Evolutionary conservation across 2,113 vertebrate species (phyloP), one percentile per base, ranked within the genome.

Genomic region (Thomomys bottae): DNA sequence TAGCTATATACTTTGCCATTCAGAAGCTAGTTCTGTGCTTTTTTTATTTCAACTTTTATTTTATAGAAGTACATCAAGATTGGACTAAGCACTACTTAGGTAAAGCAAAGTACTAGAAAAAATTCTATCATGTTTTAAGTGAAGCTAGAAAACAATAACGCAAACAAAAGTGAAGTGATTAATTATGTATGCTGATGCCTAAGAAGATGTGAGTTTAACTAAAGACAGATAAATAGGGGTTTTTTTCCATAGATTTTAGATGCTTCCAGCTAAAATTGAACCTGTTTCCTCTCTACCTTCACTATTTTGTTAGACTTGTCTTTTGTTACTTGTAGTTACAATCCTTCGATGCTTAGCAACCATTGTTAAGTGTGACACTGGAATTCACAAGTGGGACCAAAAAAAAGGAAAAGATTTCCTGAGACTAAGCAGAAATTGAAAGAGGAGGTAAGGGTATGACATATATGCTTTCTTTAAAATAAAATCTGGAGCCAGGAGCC

Each of bases 181-280:
- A 92, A n/a, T 86, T 90, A 64, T 67, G 54, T 88, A 73, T 90
- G 84, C 87, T 71, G 84, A 57, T 86, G 38, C 36, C 49, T 70
- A 30, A 40, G 32, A 12, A 30, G 68, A 49, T 93, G 28, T 73
- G 30, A 71, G 4, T 84, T 92, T 92, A 81, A 75, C 84, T 91
- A 87, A 59, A 90, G 78, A 89, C 84, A 77, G n/a, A 91, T 40
- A 84, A 73, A 42, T 15, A 12, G 28, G 20, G 6, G 38, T 85
- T 82, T 89, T 82, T 89, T 70, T 75, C 2, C 66, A 26, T 14
- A 45, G 57, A 80, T 73, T 38, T 32, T 38, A 45, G 15, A 5
- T 66, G 23, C 28, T 85, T 82, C 70, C 32, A 24, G 40, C 77
- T 91, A 68, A 72, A 12, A 1, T 67, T 12, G 7, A 66, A 36